Evolutionary conservation across 2,888 invertebrate genomes (phyloP), one percentile per base, ranked within the genome.

Genomic region (Harmothoe impar): DNA sequence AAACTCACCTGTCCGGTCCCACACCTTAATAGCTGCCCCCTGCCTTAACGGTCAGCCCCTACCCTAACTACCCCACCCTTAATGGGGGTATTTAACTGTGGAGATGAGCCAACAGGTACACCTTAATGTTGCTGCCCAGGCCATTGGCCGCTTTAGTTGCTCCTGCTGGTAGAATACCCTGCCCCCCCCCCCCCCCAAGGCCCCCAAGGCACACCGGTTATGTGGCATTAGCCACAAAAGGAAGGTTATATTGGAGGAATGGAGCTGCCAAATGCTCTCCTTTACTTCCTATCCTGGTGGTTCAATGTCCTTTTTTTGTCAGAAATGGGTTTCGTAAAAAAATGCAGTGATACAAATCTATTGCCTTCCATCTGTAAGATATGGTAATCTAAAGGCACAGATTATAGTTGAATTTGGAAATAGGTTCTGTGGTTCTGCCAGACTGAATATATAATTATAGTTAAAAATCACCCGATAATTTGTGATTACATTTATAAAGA

Each of bases 11-110:
- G 31, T 25, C 72, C 31, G 7, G 31, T n/a, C 25, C 25, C 72
- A 72, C 72, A 72, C 72, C 72, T 72, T 72, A 29, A 62, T 62
- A 62, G 62, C 7, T 20, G n/a, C 25, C 72, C 72, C 25, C 72
- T n/a, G 17, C 29, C 72, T 72, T 72, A 72, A 72, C 31, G 72
- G 72, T 72, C 72, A 15, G 15, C 29, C 25, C 29, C 72, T 25
- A 15, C 29, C n/a, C 72, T 72, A 72, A 72, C 72, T 25, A 29
- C 72, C 72, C 15, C 15, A 15, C 29, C 72, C 72, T 72, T 72
- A 72, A 72, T 72, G 72, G 72, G 72, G 25, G 29, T 29, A 25
- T 72, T 72, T 72, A 72, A 72, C 72, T 72, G 43, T 25, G 25
- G 29, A 29, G 72, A 72, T 72, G 72, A 72, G 72, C 72, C 72